Conservation (phyloP, 2,113 vertebrate genomes). For the Laticauda colubrina region DNA sequence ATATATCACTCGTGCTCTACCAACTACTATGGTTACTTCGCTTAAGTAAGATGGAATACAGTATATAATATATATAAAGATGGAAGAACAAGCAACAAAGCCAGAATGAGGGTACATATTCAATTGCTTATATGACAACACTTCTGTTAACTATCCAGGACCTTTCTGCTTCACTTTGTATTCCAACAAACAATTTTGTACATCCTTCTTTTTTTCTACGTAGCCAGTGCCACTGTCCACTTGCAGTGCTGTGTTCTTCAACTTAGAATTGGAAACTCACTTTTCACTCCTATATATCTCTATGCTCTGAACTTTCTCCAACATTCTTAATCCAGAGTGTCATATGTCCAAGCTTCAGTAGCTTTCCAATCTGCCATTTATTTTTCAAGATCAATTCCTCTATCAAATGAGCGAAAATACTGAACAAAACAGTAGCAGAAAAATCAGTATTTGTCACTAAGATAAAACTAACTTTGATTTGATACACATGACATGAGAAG, state of each 20-base stretch:
- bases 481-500: not conserved
- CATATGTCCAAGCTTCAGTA: not conserved
- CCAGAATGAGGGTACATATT: not conserved
- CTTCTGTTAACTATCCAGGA: not conserved
- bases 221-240: not conserved
- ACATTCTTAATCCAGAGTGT: slow-evolving; percentile 1
- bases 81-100: not conserved
- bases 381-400: slow-evolving; percentile 8
- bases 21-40: not conserved
- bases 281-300: not conserved
- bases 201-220: not conserved
- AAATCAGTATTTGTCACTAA: not conserved
- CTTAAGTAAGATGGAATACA: not conserved
- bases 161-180: not conserved
- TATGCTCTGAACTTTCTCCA: not conserved
- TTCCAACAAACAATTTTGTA: not conserved
- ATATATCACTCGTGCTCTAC: not conserved
- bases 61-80: not conserved
- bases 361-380: not conserved
- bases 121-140: not conserved
- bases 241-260: not conserved
- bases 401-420: not conserved
- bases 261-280: not conserved
- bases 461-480: not conserved
- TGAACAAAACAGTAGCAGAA: not conserved